phyloP scores from a whole-genome alignment of 2,113 vertebrate species.

The Malaclemys terrapin region DNA sequence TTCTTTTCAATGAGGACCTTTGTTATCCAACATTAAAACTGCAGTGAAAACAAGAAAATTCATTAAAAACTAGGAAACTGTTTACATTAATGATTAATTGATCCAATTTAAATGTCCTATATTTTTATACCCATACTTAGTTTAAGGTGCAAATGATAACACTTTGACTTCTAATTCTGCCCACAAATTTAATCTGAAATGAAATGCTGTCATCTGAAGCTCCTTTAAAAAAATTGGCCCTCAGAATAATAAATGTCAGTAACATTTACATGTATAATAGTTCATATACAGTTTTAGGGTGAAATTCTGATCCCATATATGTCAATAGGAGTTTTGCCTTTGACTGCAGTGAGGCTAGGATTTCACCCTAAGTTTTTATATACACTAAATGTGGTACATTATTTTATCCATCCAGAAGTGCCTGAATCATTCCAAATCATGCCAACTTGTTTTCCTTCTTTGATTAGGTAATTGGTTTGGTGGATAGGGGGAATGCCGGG shows the following conservation, averaged over 20 bases:
- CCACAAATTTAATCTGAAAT: fast-evolving
- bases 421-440: neutral
- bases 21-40: neutral
- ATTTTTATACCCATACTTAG: neutral
- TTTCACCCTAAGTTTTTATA: neutral
- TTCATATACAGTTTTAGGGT: neutral
- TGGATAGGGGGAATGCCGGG: no score
- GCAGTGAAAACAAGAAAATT: neutral
- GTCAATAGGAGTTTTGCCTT: neutral
- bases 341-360: neutral
- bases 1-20: neutral
- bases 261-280: neutral
- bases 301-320: neutral
- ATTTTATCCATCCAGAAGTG: neutral
- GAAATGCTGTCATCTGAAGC: neutral
- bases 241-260: neutral
- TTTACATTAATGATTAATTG: neutral
- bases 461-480: no score
- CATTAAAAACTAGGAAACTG: neutral
- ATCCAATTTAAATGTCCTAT: neutral
- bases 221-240: neutral
- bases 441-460: no score
- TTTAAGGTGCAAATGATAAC: neutral
- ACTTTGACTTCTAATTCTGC: neutral
- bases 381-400: neutral